Percentiles rank a stretch among this genome's conserved stretches.
phyloP scores from a whole-genome alignment of 2,888 invertebrate genomes.

The Achlya flavicornis region DNA sequence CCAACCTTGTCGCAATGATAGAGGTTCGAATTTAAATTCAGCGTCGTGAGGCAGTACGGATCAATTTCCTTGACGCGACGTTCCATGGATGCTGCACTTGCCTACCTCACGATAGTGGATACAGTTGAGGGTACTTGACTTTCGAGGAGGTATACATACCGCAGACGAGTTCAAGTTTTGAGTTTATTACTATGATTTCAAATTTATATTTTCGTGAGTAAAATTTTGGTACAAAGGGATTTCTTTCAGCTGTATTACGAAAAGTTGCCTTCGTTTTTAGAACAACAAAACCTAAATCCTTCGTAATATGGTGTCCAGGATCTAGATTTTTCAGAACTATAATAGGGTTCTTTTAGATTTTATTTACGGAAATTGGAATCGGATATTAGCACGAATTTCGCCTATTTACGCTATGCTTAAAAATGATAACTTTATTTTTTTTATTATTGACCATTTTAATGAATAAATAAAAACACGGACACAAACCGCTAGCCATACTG shows the following conservation, averaged over 20 bases:
- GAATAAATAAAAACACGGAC: too few relatives aligned
- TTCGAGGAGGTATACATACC: constrained; percentile 54
- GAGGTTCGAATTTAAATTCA: constrained; percentile 22
- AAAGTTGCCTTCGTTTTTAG: not conserved
- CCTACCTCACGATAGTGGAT: constrained; percentile 56
- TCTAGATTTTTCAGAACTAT: too few relatives aligned
- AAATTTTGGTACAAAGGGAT: not conserved
- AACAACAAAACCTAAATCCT: not conserved
- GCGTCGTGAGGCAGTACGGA: constrained; percentile 22
- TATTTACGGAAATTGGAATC: too few relatives aligned
- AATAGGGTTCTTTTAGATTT: too few relatives aligned
- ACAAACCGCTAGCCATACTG: not conserved
- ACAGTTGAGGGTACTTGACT: constrained; percentile 55
- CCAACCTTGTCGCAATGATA: not conserved
- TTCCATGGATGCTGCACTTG: constrained; percentile 59
- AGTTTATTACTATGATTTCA: constrained; percentile 34
- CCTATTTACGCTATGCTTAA: too few relatives aligned
- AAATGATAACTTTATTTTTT: too few relatives aligned
- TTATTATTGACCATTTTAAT: too few relatives aligned
- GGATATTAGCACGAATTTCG: too few relatives aligned
- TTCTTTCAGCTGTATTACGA: not conserved
- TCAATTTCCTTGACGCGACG: constrained; percentile 31
- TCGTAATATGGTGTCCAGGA: too few relatives aligned
- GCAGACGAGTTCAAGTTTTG: constrained; percentile 43
- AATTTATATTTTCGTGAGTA: constrained; percentile 22